Evolutionary conservation across 1,140 invertebrate genomes (phyloP), one percentile per base, ranked within the genome.

Genomic region (Bombus sibiricus): DNA sequence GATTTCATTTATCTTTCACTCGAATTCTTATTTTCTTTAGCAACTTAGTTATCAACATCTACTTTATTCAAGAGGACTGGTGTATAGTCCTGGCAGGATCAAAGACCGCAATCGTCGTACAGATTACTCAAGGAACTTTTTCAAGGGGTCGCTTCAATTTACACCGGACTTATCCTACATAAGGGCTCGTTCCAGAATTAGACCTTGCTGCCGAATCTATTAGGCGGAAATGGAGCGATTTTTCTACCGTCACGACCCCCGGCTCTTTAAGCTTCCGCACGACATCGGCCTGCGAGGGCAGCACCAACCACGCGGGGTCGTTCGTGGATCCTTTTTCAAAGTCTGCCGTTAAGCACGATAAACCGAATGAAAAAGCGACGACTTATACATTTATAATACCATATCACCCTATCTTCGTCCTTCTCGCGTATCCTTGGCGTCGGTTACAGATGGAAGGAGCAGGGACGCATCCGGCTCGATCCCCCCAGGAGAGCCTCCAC

Each of bases 361-460:
- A 90, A 76, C 43, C 75, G 62, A 76, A 90, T 87, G 83, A 87
- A 89, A 76, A 82, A 79, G 75, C 53, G 66, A n/a, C 68, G 79
- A 43, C 57, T 76, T 90, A 85, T 85, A 90, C 86, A 90, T 90
- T 90, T 90, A 90, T 89, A 90, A 90, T 85, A 72, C 57, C 80
- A 53, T 62, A 77, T 89, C 88, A 43, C 28, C 86, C 82, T 90
- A 89, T 90, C 79, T 53, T 53, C 47, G 18, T 53, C 18, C 6
- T 53, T 8, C 47, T 85, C 88, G 64, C 69, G 32, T 5, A 62
- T 47, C 39, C 47, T 69, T 41, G 77, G 74, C 62, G 83, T 62
- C 39, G 68, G 69, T 68, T 83, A 83, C 85, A 66, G 69, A 77
- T 72, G 69, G 75, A 25, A 28, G 41, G 53, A 72, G 37, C 64